phyloP scores from a whole-genome alignment of 1,140 invertebrate species.

The Trichonephila inaurata region DNA sequence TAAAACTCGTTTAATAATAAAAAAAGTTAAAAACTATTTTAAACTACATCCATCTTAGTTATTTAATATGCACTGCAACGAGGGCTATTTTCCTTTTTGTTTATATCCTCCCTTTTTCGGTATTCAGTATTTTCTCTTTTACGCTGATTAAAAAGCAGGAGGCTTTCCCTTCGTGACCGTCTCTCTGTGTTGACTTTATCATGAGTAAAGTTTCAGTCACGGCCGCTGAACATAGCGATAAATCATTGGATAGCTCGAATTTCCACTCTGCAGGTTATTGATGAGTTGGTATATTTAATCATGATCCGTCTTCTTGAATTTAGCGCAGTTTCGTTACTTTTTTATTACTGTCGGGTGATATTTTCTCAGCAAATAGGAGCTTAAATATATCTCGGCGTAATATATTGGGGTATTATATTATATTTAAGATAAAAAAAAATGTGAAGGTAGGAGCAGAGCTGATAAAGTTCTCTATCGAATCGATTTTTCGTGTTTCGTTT shows the following conservation, averaged over 20 bases:
- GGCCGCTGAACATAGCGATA: conserved; percentile 16
- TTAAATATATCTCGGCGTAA: not conserved
- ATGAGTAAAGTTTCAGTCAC: conserved; percentile 34
- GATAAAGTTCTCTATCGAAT: too few relatives aligned
- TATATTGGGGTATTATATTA: not conserved
- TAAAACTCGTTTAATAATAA: not conserved
- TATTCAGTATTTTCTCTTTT: too few relatives aligned
- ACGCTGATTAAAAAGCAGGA: not conserved
- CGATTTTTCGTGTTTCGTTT: too few relatives aligned
- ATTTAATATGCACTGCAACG: not conserved
- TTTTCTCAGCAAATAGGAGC: not conserved
- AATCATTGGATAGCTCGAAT: conserved; percentile 27
- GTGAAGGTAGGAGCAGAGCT: too few relatives aligned
- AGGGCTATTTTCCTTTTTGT: not conserved
- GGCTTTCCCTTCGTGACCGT: not conserved
- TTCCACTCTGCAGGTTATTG: conserved; percentile 38
- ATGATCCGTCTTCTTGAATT: conserved; percentile 18
- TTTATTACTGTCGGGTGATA: not conserved
- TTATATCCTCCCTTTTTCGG: not conserved
- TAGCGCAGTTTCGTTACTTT: not conserved
- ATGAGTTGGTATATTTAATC: conserved; percentile 41
- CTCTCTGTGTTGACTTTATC: conserved; percentile 11
- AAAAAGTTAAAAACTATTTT: not conserved
- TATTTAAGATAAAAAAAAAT: too few relatives aligned
- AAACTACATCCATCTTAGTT: not conserved